Conservation (phyloP, 2,888 invertebrate species). For the Drosophila nigritarsus region DNA sequence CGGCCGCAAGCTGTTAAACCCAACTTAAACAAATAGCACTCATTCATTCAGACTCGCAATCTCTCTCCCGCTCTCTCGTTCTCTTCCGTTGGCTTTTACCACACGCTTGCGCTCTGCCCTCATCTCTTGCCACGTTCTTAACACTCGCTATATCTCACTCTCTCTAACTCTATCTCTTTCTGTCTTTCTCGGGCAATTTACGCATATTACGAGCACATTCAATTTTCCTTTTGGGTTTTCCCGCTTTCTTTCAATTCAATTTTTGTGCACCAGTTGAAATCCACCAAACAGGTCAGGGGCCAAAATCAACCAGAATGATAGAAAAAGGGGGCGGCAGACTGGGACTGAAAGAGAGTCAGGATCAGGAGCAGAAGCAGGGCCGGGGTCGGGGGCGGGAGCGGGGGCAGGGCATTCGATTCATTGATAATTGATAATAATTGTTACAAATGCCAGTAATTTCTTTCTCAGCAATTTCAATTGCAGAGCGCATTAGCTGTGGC, state of each 20-base stretch:
- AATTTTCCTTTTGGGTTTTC: slow-evolving; percentile 63
- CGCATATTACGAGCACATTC: slow-evolving; percentile 61
- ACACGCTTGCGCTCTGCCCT: slow-evolving; percentile 9
- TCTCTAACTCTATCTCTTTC: slow-evolving; percentile 1
- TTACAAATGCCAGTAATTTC: slow-evolving; percentile 64
- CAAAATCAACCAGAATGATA: slow-evolving; percentile 9
- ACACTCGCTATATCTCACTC: slow-evolving; percentile 10
- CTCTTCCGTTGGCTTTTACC: slow-evolving; percentile 10
- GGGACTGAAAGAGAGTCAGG: not conserved
- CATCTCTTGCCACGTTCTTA: slow-evolving; percentile 9
- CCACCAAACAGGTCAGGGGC: slow-evolving; percentile 33
- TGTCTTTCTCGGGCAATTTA: slow-evolving; percentile 38
- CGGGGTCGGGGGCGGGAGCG: not conserved
- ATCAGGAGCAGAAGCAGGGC: not conserved
- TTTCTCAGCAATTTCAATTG: slow-evolving; percentile 52
- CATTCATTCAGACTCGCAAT: slow-evolving; percentile 59
- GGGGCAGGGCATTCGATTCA: slow-evolving; percentile 41
- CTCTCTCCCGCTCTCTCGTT: slow-evolving; percentile 16
- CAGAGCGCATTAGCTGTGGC: slow-evolving; percentile 34
- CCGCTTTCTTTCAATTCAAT: slow-evolving; percentile 63
- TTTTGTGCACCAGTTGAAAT: slow-evolving; percentile 36
- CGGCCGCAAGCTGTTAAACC: slow-evolving; percentile 79
- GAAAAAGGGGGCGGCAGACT: not conserved
- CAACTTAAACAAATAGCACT: slow-evolving; percentile 77
- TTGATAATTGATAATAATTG: slow-evolving; percentile 74